These are phyloP conservation scores for Drosophila lowei DNA, from an alignment of 1,140 invertebrate genomes.

Conservation along the genomic window DNA sequence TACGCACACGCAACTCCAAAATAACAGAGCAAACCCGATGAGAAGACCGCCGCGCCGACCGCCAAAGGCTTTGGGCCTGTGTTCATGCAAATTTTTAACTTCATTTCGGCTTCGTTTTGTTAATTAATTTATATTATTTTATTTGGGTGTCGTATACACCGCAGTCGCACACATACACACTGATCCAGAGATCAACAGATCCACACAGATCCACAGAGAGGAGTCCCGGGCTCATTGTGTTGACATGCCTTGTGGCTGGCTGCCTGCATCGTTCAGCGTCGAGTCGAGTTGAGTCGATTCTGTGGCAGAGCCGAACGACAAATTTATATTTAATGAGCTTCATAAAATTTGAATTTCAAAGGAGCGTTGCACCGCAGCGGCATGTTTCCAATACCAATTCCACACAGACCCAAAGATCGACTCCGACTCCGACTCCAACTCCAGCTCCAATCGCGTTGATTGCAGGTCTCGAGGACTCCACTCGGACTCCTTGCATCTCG, in stretches of 20 bases:
- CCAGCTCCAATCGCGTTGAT: constrained; percentile 43
- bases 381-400: constrained; percentile 56
- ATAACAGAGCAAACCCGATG: not conserved
- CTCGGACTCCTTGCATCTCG: constrained; percentile 26
- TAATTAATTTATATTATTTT: constrained; percentile 84
- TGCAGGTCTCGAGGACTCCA: constrained; percentile 34
- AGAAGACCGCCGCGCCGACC: constrained; percentile 40
- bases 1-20: constrained; percentile 73
- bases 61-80: constrained; percentile 73
- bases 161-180: not conserved
- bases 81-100: constrained; percentile 82
- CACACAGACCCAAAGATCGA: constrained; percentile 23
- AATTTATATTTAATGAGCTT: constrained; percentile 84
- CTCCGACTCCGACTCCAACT: constrained; percentile 17
- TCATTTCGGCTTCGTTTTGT: constrained; percentile 82
- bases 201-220: not conserved
- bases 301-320: constrained; percentile 73
- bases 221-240: constrained; percentile 10
- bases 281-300: constrained; percentile 10
- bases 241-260: constrained; percentile 41
- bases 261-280: constrained; percentile 21
- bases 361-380: constrained; percentile 76
- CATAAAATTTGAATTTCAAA: constrained; percentile 84
- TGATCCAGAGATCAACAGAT: constrained; percentile 1
- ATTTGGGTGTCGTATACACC: constrained; percentile 78